A percentile compares a stretch with the other conserved stretches of the same genome.
phyloP scores from a whole-genome alignment of 1,140 invertebrate species.

The Euglossa dilemma region DNA sequence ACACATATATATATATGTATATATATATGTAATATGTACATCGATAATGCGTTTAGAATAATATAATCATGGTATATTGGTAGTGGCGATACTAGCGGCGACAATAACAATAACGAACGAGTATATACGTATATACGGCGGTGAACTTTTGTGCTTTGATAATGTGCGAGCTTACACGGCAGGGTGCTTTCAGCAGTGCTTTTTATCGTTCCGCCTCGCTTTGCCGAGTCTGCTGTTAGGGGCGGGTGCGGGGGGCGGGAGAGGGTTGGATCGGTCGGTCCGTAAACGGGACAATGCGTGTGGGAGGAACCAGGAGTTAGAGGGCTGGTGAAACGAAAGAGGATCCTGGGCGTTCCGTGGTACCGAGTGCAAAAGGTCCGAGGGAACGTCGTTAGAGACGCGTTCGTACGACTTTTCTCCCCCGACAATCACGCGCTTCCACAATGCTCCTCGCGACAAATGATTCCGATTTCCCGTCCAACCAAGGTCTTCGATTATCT shows the following conservation, averaged over 20 bases:
- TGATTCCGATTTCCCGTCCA: slow-evolving; percentile 33
- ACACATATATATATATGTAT: neutral
- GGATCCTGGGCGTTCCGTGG: slow-evolving; percentile 51
- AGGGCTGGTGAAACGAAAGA: slow-evolving; percentile 61
- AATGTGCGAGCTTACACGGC: slow-evolving; percentile 81
- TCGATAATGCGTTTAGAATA: slow-evolving; percentile 43
- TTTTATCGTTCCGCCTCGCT: slow-evolving; percentile 72
- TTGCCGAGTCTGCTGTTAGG: slow-evolving; percentile 77
- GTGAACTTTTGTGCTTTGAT: slow-evolving; percentile 78
- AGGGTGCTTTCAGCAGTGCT: slow-evolving; percentile 77
- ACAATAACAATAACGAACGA: slow-evolving; percentile 61
- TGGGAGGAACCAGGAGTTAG: slow-evolving; percentile 42
- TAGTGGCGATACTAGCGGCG: slow-evolving; percentile 48
- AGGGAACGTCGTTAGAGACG: slow-evolving; percentile 58
- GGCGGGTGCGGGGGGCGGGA: too few relatives aligned
- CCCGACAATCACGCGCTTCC: slow-evolving; percentile 39
- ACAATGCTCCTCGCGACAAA: slow-evolving; percentile 45
- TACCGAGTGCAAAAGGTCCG: slow-evolving; percentile 47
- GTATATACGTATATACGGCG: slow-evolving; percentile 60
- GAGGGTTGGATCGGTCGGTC: slow-evolving; percentile 58
- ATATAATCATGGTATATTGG: slow-evolving; percentile 39
- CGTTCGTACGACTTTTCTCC: slow-evolving; percentile 60
- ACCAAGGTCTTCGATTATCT: slow-evolving; percentile 49
- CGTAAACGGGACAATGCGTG: slow-evolving; percentile 58
- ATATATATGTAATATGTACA: slow-evolving; percentile 28